These are phyloP conservation scores for Ormia ochracea DNA, from an alignment of 2,888 invertebrate species.

Conservation along the genomic window DNA sequence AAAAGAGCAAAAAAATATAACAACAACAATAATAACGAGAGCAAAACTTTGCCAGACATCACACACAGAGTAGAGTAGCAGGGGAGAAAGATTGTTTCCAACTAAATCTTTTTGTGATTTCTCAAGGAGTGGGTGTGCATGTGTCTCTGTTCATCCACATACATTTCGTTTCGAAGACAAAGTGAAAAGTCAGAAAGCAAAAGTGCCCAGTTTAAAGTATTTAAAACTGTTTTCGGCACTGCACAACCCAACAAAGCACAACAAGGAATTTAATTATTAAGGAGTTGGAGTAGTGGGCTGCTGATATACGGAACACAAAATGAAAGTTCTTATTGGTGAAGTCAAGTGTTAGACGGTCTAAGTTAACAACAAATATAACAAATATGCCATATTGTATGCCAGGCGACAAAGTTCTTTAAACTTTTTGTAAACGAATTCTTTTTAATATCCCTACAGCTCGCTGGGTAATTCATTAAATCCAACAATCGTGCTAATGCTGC, in stretches of 20 bases:
- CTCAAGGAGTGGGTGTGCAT: conserved; percentile 35
- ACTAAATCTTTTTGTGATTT: conserved; percentile 44
- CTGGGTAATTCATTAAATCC: neutral
- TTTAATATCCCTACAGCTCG: neutral
- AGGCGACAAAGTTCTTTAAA: conserved; percentile 60
- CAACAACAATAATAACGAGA: conserved; percentile 43
- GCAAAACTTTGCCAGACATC: conserved; percentile 63
- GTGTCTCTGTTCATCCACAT: neutral
- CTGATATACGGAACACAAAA: conserved; percentile 64
- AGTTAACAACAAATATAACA: conserved; percentile 54
- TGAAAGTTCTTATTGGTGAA: conserved; percentile 58
- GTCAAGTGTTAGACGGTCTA: conserved; percentile 54
- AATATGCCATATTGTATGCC: conserved; percentile 51
- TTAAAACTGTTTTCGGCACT: conserved; percentile 70
- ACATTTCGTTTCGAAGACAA: conserved; percentile 22
- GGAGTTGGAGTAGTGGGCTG: conserved; percentile 2
- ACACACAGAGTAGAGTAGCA: conserved; percentile 25
- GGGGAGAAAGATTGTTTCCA: conserved; percentile 28
- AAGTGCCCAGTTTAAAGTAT: conserved; percentile 70
- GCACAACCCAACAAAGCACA: too few species aligned
- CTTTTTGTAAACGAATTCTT: conserved; percentile 11
- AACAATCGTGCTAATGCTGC: conserved; percentile 3
- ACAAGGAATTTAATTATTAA: conserved; percentile 48
- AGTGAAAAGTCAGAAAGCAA: conserved; percentile 66
- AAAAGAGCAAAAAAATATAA: conserved; percentile 37